Evolutionary conservation across 1,140 invertebrate genomes (phyloP).

Genomic region (Neotoxoptera formosana): DNA sequence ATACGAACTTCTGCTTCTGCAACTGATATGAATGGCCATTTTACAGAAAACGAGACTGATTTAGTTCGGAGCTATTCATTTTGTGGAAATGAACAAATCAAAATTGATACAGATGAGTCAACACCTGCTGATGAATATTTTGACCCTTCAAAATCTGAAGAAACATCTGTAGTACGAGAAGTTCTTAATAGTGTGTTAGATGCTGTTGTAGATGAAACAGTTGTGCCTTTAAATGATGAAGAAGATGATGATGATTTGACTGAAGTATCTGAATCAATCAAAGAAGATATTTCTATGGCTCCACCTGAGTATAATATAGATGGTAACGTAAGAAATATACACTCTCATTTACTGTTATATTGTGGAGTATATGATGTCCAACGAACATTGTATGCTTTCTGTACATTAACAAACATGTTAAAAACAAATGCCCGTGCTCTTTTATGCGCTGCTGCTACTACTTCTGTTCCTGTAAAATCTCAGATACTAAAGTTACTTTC

Average conservation of each 20-base stretch:
- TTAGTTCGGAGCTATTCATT: conserved; percentile 62
- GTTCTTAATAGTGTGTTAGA: conserved; percentile 55
- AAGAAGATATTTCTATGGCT: conserved; percentile 52
- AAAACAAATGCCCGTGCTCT: conserved; percentile 77
- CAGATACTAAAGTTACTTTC: conserved; percentile 73
- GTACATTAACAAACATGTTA: conserved; percentile 78
- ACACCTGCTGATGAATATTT: conserved; percentile 72
- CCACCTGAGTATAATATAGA: conserved; percentile 47
- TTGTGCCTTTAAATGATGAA: conserved; percentile 46
- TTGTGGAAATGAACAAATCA: conserved; percentile 56
- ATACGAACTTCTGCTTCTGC: conserved; percentile 53
- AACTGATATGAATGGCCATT: conserved; percentile 57
- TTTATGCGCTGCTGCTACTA: conserved; percentile 75
- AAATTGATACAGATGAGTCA: conserved; percentile 65
- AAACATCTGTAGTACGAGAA: conserved; percentile 40
- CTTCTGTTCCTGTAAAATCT: conserved; percentile 65
- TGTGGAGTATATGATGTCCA: conserved; percentile 81
- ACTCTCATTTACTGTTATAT: conserved; percentile 85
- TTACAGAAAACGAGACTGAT: conserved; percentile 57
- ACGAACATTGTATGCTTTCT: conserved; percentile 79
- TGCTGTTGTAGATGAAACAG: conserved; percentile 55
- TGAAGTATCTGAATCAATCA: conserved; percentile 52
- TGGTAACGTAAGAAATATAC: conserved; percentile 62
- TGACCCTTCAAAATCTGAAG: conserved; percentile 59
- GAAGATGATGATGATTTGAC: conserved; percentile 55